Evolutionary conservation across 2,113 vertebrate species (phyloP).

Genomic region (Arothron firmamentum): DNA sequence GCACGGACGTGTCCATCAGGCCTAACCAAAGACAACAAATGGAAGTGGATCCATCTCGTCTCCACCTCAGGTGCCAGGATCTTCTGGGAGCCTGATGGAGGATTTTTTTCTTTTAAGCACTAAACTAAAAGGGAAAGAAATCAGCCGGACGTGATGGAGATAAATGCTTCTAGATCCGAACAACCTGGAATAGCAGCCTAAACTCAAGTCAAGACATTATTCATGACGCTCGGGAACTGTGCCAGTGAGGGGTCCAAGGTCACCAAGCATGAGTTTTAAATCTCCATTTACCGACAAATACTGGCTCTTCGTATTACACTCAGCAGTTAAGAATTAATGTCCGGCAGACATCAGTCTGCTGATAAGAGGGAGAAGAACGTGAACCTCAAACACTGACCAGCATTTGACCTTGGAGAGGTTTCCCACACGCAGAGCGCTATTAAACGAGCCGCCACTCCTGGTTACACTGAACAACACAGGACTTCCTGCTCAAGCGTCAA

Average conservation of each 20-base stretch:
- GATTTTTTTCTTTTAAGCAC: not conserved
- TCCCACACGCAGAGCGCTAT: not conserved
- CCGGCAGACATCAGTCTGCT: constrained; percentile 10
- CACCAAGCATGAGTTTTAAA: constrained; percentile 1
- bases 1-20: constrained; percentile 3
- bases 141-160: too few relatives aligned
- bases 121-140: not conserved
- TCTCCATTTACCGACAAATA: constrained; percentile 8
- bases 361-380: constrained; percentile 15
- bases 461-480: too few relatives aligned
- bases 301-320: not conserved
- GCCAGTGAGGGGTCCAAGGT: constrained; percentile 2
- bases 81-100: not conserved
- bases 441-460: too few relatives aligned
- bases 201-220: too few relatives aligned
- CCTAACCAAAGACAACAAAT: constrained; percentile 3
- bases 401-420: constrained; percentile 1
- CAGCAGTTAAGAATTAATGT: constrained; percentile 23
- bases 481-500: too few relatives aligned
- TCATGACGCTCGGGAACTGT: not conserved
- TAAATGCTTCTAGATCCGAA: constrained; percentile 1
- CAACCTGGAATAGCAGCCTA: not conserved
- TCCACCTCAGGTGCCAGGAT: constrained; percentile 12
- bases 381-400: constrained; percentile 24
- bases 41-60: constrained; percentile 7